These are phyloP conservation scores for Coregonus ussuriensis DNA, from an alignment of 2,797 vertebrate species.

Conservation along the genomic window DNA sequence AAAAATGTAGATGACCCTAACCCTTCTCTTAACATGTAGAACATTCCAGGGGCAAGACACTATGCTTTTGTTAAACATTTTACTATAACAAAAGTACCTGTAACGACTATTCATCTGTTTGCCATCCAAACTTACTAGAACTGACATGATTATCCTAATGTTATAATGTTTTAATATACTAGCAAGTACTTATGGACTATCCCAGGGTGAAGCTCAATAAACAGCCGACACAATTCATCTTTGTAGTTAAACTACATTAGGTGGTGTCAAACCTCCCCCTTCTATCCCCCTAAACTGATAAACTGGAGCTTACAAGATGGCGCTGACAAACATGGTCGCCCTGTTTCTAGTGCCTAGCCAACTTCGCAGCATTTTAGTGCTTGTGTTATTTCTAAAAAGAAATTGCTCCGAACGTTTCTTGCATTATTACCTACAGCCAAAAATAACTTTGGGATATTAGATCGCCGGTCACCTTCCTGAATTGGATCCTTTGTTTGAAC, in stretches of 20 bases:
- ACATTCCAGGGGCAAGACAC: not conserved
- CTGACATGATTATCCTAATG: constrained; percentile 28
- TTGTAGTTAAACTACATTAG: constrained; percentile 54
- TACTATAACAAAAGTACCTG: constrained; percentile 13
- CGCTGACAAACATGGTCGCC: constrained; percentile 40
- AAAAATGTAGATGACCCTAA: too few species aligned
- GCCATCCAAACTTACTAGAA: too few species aligned
- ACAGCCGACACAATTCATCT: constrained; percentile 49
- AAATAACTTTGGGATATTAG: not conserved
- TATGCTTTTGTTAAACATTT: not conserved
- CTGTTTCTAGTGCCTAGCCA: too few species aligned
- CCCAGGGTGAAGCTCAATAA: constrained; percentile 41
- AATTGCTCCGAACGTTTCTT: too few species aligned
- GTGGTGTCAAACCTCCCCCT: constrained; percentile 33
- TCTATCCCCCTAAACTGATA: constrained; percentile 54
- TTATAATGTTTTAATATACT: constrained; percentile 46
- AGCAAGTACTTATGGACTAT: constrained; percentile 54
- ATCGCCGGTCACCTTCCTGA: too few species aligned
- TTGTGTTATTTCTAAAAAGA: too few species aligned
- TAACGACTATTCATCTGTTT: constrained; percentile 32
- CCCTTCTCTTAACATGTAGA: not conserved
- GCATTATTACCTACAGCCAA: too few species aligned
- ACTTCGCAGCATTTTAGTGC: too few species aligned
- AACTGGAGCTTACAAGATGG: constrained; percentile 50
- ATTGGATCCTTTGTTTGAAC: too few species aligned